A percentile compares a stretch with the other conserved stretches of the same genome.
Conservation (phyloP, 2,797 vertebrate genomes). For the Lacerta agilis region DNA sequence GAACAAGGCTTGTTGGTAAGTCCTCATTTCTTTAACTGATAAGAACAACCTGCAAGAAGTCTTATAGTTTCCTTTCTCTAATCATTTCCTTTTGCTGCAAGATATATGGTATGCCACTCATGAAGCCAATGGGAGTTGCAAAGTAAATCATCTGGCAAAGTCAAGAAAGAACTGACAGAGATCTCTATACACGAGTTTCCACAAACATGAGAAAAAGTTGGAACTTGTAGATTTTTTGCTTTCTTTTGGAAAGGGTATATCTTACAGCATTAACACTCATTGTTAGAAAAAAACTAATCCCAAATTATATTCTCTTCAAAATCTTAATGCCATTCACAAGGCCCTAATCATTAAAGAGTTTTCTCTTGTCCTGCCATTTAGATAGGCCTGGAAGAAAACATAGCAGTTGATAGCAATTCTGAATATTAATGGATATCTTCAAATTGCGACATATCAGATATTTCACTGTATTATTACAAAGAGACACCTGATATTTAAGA, state of each 20-base stretch:
- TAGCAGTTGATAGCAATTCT: no score
- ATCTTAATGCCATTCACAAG: background rate
- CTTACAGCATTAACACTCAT: background rate
- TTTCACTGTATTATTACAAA: background rate
- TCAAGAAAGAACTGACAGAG: background rate
- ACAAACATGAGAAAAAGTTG: background rate
- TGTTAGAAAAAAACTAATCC: background rate
- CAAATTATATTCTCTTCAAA: background rate
- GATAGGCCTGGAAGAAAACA: background rate
- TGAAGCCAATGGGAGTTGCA: background rate
- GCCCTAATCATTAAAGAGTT: no score
- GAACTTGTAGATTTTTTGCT: background rate
- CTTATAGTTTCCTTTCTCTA: constrained; percentile 10
- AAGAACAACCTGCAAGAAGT: constrained; percentile 3
- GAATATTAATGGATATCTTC: background rate
- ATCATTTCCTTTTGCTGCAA: constrained; percentile 17
- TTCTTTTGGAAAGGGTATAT: background rate
- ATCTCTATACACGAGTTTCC: background rate
- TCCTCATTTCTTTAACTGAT: constrained; percentile 54
- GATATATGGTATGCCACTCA: constrained; percentile 18
- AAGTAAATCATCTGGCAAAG: background rate
- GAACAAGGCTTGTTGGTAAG: constrained; percentile 89
- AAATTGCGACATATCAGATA: background rate
- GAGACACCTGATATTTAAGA: background rate
- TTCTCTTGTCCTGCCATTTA: background rate